Percentiles rank a stretch among this genome's conserved stretches.
These are phyloP conservation scores for Ectemnius lituratus DNA, from an alignment of 2,888 invertebrate species.

Conservation along the genomic window DNA sequence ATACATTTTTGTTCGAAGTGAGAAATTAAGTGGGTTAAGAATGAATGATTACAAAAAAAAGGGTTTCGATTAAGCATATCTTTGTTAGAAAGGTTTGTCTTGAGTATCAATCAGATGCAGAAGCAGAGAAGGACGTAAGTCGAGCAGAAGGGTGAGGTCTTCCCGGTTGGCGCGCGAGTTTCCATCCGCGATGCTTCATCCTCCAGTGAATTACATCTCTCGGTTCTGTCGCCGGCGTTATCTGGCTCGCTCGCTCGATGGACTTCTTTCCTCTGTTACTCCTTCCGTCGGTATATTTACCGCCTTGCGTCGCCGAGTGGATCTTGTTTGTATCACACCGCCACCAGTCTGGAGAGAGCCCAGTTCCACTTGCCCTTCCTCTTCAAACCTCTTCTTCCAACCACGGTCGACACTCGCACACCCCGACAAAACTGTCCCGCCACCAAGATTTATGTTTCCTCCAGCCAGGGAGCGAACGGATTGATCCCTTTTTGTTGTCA, in stretches of 20 bases:
- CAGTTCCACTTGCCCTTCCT: constrained; percentile 63
- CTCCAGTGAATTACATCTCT: neutral
- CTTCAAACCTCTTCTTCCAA: neutral
- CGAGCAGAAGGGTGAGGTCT: too few relatives aligned
- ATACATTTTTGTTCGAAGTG: too few relatives aligned
- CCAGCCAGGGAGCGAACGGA: constrained; percentile 66
- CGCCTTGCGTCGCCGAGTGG: constrained; percentile 69
- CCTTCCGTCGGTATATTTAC: constrained; percentile 67
- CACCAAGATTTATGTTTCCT: constrained; percentile 74
- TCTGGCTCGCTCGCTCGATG: constrained; percentile 26
- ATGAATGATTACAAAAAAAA: too few relatives aligned
- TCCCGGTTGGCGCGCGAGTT: too few relatives aligned
- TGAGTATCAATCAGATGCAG: too few relatives aligned
- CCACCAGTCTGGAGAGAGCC: constrained; percentile 26
- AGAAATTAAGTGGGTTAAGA: too few relatives aligned
- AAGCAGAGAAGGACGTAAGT: too few relatives aligned
- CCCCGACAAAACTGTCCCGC: constrained; percentile 68
- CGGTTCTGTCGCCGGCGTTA: constrained; percentile 39
- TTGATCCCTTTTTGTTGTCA: constrained; percentile 75
- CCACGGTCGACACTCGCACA: too few relatives aligned
- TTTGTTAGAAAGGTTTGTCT: too few relatives aligned
- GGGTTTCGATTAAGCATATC: too few relatives aligned
- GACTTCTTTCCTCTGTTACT: constrained; percentile 35
- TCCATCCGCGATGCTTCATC: constrained; percentile 33
- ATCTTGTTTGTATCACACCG: constrained; percentile 74